A percentile compares a stretch with the other conserved stretches of the same genome.
phyloP scores from a whole-genome alignment of 1,140 invertebrate species.

The Pentalonia nigronervosa region DNA sequence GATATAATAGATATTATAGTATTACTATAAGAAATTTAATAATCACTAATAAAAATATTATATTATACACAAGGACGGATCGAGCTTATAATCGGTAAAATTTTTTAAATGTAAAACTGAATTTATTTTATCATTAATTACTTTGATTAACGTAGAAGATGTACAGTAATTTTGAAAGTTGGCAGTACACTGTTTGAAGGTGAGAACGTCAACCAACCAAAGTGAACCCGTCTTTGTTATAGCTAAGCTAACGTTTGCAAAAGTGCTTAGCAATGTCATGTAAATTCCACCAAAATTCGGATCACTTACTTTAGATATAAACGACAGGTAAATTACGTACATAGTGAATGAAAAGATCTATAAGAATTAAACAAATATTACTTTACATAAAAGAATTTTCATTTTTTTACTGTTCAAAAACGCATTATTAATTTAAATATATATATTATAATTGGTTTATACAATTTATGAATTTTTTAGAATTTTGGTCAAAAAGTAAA shows the following conservation, averaged over 20 bases:
- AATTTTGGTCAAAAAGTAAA: neutral
- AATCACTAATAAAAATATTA: no score
- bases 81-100: no score
- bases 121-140: neutral
- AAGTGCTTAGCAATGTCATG: neutral
- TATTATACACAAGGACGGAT: no score
- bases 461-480: neutral
- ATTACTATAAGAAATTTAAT: no score
- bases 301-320: constrained; percentile 12
- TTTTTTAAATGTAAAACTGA: no score
- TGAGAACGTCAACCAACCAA: neutral
- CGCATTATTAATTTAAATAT: no score
- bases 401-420: neutral
- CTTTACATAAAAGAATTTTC: neutral
- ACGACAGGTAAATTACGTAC: neutral
- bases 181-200: neutral
- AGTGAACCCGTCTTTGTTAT: constrained; percentile 6
- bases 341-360: neutral
- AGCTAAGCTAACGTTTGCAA: constrained; percentile 14
- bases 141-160: neutral
- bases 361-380: neutral
- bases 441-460: neutral
- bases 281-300: neutral
- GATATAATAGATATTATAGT: no score
- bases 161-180: neutral